Base-by-base conservation (phyloP, 2,113 vertebrate species). In the Aspidoscelis tigris region DNA sequence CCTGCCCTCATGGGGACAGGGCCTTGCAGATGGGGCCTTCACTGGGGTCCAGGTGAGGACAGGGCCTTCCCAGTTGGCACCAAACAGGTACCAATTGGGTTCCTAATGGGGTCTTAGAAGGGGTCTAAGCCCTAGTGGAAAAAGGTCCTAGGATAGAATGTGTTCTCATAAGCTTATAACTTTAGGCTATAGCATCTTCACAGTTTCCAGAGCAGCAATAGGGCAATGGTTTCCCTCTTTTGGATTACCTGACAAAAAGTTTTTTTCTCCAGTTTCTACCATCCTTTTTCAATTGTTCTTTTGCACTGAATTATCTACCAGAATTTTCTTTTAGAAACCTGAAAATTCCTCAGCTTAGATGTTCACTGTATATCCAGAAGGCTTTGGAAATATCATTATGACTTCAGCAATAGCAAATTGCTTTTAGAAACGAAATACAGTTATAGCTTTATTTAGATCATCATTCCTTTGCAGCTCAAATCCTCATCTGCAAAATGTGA, bases 311-410 rank as follows among this genome's bases (percentile, higher is more conserved):
- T 21, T 43, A 5, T 26, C 24, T 64, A n/a, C 47, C 11, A 22
- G 58, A 82, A 61, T 22, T 53, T 8, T 47, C 39, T 53, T 8
- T 47, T 11, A n/a, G 53, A 41, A 81, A 50, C 8, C 5, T 50
- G 47, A 50, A 50, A 6, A 50, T 50, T 50, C 21, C 24, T n/a
- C n/a, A 22, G 7, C 71, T 9, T 76, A 43, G 16, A n/a, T 68
- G 71, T 3, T 79, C 55, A 53, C 14, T 0, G 41, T 5, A 18
- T 85, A 78, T 87, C n/a, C 39, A 3, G 12, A 82, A 47, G 61
- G 9, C 18, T 86, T 5, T 66, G 82, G 65, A 66, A 10, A n/a
- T 84, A 65, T 82, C 77, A 16, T 20, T 82, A 33, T 69, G 58
- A 44, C 20, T 11, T 18, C 20, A 16, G 9, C 26, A n/a, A 69